phyloP scores from a whole-genome alignment of 1,140 invertebrate genomes.

The Micrasema minimum region DNA sequence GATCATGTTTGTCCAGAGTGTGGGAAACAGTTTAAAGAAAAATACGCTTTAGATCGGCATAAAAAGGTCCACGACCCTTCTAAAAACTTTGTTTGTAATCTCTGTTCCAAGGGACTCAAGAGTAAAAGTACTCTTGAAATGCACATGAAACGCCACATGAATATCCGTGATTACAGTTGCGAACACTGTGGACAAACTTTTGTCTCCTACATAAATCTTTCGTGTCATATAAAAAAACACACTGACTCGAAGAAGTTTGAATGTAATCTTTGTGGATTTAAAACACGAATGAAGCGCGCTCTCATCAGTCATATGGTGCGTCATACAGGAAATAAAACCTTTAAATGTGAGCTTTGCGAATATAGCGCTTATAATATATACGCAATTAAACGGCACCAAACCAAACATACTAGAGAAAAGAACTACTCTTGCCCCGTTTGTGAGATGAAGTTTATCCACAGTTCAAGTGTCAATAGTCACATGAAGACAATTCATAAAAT shows the following conservation, averaged over 20 bases:
- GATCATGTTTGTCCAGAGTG: conserved; percentile 71
- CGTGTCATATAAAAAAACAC: conserved; percentile 63
- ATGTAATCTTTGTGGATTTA: conserved; percentile 65
- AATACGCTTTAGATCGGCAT: conserved; percentile 61
- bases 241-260: conserved; percentile 66
- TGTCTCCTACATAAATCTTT: conserved; percentile 61
- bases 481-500: conserved; percentile 61
- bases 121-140: conserved; percentile 58
- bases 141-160: conserved; percentile 63
- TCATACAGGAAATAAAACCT: conserved; percentile 3
- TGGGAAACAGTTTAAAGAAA: conserved; percentile 71
- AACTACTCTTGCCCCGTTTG: conserved; percentile 23
- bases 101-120: conserved; percentile 61
- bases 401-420: conserved; percentile 17
- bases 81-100: conserved; percentile 56
- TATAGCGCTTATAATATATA: not conserved
- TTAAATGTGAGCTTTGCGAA: conserved; percentile 29
- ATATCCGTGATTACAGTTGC: conserved; percentile 63
- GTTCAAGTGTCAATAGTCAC: conserved; percentile 63
- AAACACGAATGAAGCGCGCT: conserved; percentile 62
- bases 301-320: conserved; percentile 54
- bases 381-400: conserved; percentile 14
- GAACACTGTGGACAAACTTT: conserved; percentile 64
- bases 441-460: conserved; percentile 63
- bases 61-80: conserved; percentile 59